These are phyloP conservation scores for Protodeltote pygarga DNA, from an alignment of 2,888 invertebrate species.

Conservation along the genomic window DNA sequence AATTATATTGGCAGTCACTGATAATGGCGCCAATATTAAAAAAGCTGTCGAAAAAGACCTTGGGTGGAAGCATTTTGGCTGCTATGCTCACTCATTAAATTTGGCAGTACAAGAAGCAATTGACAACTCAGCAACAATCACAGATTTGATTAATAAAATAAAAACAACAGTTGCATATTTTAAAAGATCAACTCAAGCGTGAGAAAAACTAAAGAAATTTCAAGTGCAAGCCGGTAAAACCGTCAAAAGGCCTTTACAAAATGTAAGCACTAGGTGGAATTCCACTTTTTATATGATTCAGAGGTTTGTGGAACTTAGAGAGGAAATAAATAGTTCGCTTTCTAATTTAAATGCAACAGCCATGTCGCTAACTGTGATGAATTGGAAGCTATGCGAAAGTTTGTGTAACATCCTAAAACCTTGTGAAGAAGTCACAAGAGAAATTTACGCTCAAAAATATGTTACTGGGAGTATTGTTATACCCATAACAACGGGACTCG, in stretches of 20 bases:
- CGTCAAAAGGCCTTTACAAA: constrained; percentile 35
- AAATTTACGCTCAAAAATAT: constrained; percentile 7
- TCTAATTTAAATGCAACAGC: constrained; percentile 4
- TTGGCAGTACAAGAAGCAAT: too few species aligned
- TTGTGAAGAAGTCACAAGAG: constrained; percentile 2
- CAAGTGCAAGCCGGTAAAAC: constrained; percentile 21
- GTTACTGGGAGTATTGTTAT: constrained; percentile 1
- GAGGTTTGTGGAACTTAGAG: constrained; percentile 30
- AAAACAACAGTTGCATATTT: constrained; percentile 1
- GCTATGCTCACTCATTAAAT: too few species aligned
- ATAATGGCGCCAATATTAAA: constrained; percentile 32
- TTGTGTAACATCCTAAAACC: not conserved
- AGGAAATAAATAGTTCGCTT: constrained; percentile 14
- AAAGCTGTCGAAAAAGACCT: constrained; percentile 8
- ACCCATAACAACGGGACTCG: constrained; percentile 1
- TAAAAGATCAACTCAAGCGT: constrained; percentile 36
- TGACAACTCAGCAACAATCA: too few species aligned
- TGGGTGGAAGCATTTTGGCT: constrained; percentile 36
- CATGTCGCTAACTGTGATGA: not conserved
- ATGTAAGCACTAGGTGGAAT: constrained; percentile 39
- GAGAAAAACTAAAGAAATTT: constrained; percentile 29
- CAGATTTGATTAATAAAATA: too few species aligned
- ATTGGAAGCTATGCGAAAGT: constrained; percentile 12
- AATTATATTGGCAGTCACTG: constrained; percentile 4
- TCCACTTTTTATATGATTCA: constrained; percentile 40